These are phyloP conservation scores for Eublepharis macularius DNA, from an alignment of 2,113 vertebrate species.

Conservation along the genomic window DNA sequence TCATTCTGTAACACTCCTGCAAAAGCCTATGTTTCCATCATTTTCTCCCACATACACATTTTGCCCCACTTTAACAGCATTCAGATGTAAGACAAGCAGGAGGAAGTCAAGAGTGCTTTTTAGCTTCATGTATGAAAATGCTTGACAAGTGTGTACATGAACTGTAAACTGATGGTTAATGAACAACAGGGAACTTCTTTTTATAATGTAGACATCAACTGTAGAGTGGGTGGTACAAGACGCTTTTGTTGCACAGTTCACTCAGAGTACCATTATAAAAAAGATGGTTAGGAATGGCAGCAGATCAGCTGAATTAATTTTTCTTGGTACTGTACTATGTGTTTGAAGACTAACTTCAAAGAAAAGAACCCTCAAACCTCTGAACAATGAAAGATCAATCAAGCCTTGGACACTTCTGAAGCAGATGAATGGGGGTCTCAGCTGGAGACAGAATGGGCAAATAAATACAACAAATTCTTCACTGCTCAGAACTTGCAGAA, in stretches of 20 bases:
- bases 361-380: background rate
- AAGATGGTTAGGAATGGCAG: background rate
- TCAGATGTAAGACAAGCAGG: background rate
- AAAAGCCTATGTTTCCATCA: background rate
- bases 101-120: background rate
- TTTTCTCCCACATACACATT: background rate
- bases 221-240: background rate
- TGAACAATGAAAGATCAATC: background rate
- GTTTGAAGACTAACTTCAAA: background rate
- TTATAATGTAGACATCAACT: background rate
- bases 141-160: background rate
- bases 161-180: background rate
- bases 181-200: background rate
- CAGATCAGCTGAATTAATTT: background rate
- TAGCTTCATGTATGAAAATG: slow-evolving; percentile 6
- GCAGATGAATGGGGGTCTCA: background rate
- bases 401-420: too few relatives aligned
- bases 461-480: background rate
- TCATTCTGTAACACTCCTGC: background rate
- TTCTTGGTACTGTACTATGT: background rate
- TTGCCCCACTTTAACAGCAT: background rate
- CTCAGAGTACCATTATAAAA: background rate
- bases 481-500: background rate
- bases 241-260: background rate
- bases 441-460: background rate